Base-by-base conservation (phyloP, 1,140 invertebrate species). In the Pseudomyrmex dendroicus region DNA sequence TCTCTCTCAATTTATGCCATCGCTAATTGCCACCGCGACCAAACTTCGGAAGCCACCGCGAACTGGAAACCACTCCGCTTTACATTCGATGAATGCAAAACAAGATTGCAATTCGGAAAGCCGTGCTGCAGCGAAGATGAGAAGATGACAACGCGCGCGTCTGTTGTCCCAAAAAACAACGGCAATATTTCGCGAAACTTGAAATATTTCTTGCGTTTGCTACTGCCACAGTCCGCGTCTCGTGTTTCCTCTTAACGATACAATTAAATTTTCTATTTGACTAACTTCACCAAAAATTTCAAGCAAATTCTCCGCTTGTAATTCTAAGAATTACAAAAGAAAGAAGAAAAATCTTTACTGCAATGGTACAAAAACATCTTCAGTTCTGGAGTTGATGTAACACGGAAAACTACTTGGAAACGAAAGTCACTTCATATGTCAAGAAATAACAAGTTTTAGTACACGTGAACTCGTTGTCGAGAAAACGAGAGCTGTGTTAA, bases 1-100 rank as follows among this genome's bases (percentile, higher is more conserved):
- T 89, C 84, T 76, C 86, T 90, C 83, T 86, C 89, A 80, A 89
- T 91, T 90, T 90, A 89, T 90, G 83, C 84, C 77, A 83, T 85
- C 70, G 82, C 84, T 91, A 91, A 92, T 91, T 91, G 87, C 86
- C 82, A 86, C 84, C 64, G 82, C 86, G 84, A 68, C 87, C 82
- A 68, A 89, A 86, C 84, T 86, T 86, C 56, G 68, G 52, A 76
- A 67, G 62, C 48, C 61, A 35, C 4, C 46, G 66, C 48, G 1
- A 57, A 22, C 72, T 61, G 86, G 86, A 90, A 91, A 86, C 80
- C 73, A 66, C 62, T 64, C 52, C 22, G 76, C 63, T 88, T 88
- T 88, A 83, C 73, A 85, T 88, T 64, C 77, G 73, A 85, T 88
- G 77, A 87, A 88, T 88, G 48, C 59, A n/a, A 78, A 74, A 78